Percentiles rank a stretch among this genome's conserved stretches.
These are phyloP conservation scores for Carassius gibelio DNA, from an alignment of 2,113 vertebrate genomes.

Conservation along the genomic window DNA sequence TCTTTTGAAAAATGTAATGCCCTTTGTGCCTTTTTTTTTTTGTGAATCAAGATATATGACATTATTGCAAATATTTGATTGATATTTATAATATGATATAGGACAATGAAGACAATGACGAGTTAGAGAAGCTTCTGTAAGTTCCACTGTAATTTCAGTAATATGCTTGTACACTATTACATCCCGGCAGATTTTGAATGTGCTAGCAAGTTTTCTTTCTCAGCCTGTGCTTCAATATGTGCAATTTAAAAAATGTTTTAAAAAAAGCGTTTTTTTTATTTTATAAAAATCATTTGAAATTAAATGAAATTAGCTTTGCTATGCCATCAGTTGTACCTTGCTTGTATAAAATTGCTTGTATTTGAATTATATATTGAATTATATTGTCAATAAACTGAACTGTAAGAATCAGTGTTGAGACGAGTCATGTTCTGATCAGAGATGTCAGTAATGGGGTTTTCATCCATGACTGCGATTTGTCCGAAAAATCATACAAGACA, in stretches of 20 bases:
- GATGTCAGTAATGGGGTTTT: not conserved
- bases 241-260: not conserved
- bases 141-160: constrained; percentile 10
- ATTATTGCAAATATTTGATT: not conserved
- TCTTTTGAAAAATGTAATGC: constrained; percentile 1
- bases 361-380: not conserved
- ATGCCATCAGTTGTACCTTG: not conserved
- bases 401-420: not conserved
- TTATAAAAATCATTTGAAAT: not conserved
- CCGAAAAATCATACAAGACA: not conserved
- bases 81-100: constrained; percentile 5
- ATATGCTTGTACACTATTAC: constrained; percentile 25
- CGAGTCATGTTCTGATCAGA: not conserved
- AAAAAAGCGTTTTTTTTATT: too few species aligned
- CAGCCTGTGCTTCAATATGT: constrained; percentile 22
- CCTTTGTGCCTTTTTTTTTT: constrained; percentile 36
- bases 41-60: not conserved
- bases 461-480: not conserved
- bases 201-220: not conserved
- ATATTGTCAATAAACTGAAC: constrained; percentile 25
- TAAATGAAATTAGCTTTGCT: not conserved
- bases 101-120: not conserved
- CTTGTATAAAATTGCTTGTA: constrained; percentile 54
- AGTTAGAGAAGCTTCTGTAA: not conserved
- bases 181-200: not conserved